Percentiles rank a stretch among this genome's conserved stretches.
phyloP scores from a whole-genome alignment of 1,140 invertebrate species.

The Pantala flavescens region DNA sequence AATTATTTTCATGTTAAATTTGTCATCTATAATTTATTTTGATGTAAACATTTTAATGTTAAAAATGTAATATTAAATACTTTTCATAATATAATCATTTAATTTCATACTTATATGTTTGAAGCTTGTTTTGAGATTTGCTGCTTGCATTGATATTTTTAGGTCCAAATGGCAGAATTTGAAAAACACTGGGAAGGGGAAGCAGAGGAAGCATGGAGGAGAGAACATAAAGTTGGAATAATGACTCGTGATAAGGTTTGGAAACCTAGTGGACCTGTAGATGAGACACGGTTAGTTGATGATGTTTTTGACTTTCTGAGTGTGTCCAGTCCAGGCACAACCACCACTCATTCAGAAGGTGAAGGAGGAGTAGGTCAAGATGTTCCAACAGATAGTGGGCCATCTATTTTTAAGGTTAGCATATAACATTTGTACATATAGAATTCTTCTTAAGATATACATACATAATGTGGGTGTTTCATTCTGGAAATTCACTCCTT shows the following conservation, averaged over 20 bases:
- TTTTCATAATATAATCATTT: too few species aligned
- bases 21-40: too few species aligned
- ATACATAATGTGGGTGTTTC: too few species aligned
- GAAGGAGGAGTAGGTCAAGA: slow-evolving; percentile 31
- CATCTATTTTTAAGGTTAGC: neutral
- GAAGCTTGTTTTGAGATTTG: too few species aligned
- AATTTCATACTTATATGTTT: too few species aligned
- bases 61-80: too few species aligned
- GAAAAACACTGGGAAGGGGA: slow-evolving; percentile 27
- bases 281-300: slow-evolving; percentile 45
- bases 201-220: slow-evolving; percentile 37
- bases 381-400: neutral
- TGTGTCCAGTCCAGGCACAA: slow-evolving; percentile 32
- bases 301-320: slow-evolving; percentile 49
- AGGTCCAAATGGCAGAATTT: neutral
- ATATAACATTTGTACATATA: too few species aligned
- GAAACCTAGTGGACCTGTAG: slow-evolving; percentile 40
- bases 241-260: slow-evolving; percentile 40
- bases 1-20: too few species aligned
- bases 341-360: slow-evolving; percentile 32
- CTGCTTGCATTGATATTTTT: neutral
- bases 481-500: too few species aligned
- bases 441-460: too few species aligned
- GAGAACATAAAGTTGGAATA: slow-evolving; percentile 39
- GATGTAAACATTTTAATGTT: too few species aligned